Percentiles rank a stretch among this genome's conserved stretches.
Conservation (phyloP, 2,888 invertebrate species). For the Diarsia mendica region DNA sequence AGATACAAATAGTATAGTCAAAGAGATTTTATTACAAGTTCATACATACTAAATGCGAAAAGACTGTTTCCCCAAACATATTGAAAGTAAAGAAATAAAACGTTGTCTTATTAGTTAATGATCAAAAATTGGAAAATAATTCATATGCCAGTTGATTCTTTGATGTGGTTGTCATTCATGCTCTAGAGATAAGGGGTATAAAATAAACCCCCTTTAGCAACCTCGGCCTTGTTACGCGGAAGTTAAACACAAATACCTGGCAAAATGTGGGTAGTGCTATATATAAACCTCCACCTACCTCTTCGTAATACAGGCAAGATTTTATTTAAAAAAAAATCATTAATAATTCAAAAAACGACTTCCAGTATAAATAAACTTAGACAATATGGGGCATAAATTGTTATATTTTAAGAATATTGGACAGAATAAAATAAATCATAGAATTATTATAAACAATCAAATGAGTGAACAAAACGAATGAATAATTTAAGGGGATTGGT, state of each 20-base stretch:
- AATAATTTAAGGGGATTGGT: not conserved
- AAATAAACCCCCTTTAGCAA: too few species aligned
- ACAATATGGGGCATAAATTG: constrained; percentile 15
- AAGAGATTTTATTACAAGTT: too few species aligned
- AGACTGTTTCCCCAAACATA: too few species aligned
- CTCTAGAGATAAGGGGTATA: too few species aligned
- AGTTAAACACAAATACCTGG: not conserved
- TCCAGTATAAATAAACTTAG: constrained; percentile 23
- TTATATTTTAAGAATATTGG: constrained; percentile 23
- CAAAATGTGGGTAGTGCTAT: not conserved
- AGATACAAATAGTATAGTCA: too few species aligned
- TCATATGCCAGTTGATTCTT: too few species aligned
- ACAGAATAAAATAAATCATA: constrained; percentile 42
- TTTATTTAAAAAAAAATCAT: not conserved
- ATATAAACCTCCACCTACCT: not conserved
- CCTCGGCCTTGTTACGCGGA: not conserved
- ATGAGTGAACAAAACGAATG: constrained; percentile 40
- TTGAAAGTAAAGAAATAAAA: too few species aligned
- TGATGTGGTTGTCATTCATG: too few species aligned
- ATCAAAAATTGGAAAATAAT: too few species aligned
- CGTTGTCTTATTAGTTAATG: too few species aligned
- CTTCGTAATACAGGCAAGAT: not conserved
- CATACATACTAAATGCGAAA: too few species aligned
- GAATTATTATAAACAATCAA: constrained; percentile 42
- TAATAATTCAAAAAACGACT: constrained; percentile 17